These are phyloP conservation scores for Ennomos fuscantarius DNA, from an alignment of 2,888 invertebrate genomes.

Conservation along the genomic window DNA sequence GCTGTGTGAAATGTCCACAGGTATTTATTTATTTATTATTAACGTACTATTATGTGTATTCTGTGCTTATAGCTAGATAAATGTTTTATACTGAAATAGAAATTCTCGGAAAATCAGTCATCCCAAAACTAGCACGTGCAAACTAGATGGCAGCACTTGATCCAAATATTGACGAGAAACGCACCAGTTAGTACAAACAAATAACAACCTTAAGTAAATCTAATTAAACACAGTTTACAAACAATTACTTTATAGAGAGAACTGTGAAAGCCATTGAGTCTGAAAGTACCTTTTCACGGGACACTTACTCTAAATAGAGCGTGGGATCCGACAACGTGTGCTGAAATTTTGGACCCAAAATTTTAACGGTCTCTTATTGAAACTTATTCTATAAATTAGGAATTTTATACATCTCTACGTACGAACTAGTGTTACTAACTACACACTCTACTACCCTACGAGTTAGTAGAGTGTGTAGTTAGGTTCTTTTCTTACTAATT, in stretches of 20 bases:
- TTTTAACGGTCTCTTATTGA: too few relatives aligned
- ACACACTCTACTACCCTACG: too few relatives aligned
- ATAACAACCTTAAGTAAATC: constrained; percentile 40
- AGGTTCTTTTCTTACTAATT: too few relatives aligned
- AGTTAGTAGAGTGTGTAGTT: too few relatives aligned
- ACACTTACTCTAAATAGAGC: constrained; percentile 34
- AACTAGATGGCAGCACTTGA: neutral
- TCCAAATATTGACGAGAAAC: constrained; percentile 22
- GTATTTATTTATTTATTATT: too few relatives aligned
- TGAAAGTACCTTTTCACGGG: constrained; percentile 44
- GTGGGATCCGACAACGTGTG: constrained; percentile 4
- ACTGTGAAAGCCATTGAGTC: constrained; percentile 28
- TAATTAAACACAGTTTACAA: constrained; percentile 47
- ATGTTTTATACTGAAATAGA: too few relatives aligned
- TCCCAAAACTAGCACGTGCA: constrained; percentile 4
- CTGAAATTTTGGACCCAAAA: neutral
- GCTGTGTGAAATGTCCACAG: too few relatives aligned
- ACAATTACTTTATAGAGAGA: constrained; percentile 38
- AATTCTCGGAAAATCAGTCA: neutral
- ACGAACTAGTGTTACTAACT: too few relatives aligned
- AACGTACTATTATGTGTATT: too few relatives aligned
- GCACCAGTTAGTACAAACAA: constrained; percentile 25
- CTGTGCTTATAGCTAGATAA: too few relatives aligned
- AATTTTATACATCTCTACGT: too few relatives aligned
- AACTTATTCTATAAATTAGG: too few relatives aligned